Evolutionary conservation across 2,797 vertebrate genomes (phyloP), one percentile per base, ranked within the genome.

Genomic region (Leucoraja ocellata): DNA sequence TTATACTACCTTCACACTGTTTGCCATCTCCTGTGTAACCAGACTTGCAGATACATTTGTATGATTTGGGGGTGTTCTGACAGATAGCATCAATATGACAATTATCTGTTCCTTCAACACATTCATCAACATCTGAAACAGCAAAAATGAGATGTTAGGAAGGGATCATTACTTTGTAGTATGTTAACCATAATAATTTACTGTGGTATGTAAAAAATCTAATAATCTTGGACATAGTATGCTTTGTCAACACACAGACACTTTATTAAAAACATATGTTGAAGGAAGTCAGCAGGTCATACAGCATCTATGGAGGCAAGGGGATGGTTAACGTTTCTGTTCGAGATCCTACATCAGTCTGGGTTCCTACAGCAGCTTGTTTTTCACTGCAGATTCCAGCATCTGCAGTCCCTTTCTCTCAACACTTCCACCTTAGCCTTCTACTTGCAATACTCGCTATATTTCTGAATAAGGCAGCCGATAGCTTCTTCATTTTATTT

Each of bases 21-120:
- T 98, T 99, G 93, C 99, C 98, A 0, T 99, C 98, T 0, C 99
- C 99, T 0, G 97, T 98, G 95, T 99, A 99, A 94, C 98, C 99
- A 0, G 99, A 99, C 96, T 99, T 99, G 98, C 99, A 99, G 97
- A 99, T 99, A 95, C 99, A 99, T 95, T 98, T 99, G 97, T 99
- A 99, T 25, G 98, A 99, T 94, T 97, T 97, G 14, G 97, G 97
- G 71, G 98, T 99, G 96, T 99, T 99, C 97, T 99, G 99, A 96
- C 99, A 99, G 97, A 99, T 98, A 94, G 99, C 99, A 0, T 99
- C 99, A 4, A 99, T 99, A 96, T 98, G 99, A 96, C 99, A 99
- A 96, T 96, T 98, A 97, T 99, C 99, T 0, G 98, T 98, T 77
- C 97, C 98, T 94, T 99, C 98, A 86, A 98, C 98, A 36, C 99